Conservation (phyloP, 1,140 invertebrate species). For the Saccostrea cuccullata region DNA sequence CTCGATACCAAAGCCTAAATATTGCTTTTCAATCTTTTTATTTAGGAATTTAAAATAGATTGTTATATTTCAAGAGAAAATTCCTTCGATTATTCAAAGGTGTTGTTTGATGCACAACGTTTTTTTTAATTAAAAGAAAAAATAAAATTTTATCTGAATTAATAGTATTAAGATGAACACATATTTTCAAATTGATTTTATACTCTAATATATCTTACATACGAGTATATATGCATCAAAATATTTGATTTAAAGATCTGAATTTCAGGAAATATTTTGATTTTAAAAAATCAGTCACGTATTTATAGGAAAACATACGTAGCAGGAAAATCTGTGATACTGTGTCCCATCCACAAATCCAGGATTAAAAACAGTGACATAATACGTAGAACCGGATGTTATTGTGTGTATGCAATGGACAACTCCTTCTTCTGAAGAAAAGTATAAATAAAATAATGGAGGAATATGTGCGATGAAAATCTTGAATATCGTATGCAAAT, state of each 20-base stretch:
- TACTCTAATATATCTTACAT: too few species aligned
- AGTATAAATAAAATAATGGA: background rate
- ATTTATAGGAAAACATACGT: constrained; percentile 44
- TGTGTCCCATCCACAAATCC: constrained; percentile 47
- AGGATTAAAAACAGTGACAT: constrained; percentile 41
- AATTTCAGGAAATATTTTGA: background rate
- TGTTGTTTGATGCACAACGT: too few species aligned
- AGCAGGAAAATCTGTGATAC: constrained; percentile 51
- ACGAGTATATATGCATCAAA: too few species aligned
- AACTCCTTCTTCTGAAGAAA: constrained; percentile 44
- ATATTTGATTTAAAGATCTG: background rate
- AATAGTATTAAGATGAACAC: too few species aligned
- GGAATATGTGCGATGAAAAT: too few species aligned
- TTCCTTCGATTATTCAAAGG: too few species aligned
- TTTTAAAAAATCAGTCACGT: background rate
- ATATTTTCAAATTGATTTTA: too few species aligned
- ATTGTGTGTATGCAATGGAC: constrained; percentile 46
- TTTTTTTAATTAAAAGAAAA: background rate
- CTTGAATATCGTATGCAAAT: too few species aligned
- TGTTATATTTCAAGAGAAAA: too few species aligned
- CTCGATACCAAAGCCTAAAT: background rate
- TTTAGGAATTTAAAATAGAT: background rate
- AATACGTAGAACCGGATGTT: constrained; percentile 33
- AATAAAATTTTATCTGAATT: too few species aligned
- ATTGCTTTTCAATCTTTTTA: background rate